Evolutionary conservation across 1,140 invertebrate genomes (phyloP).

Genomic region (Wiebesia pumilae): DNA sequence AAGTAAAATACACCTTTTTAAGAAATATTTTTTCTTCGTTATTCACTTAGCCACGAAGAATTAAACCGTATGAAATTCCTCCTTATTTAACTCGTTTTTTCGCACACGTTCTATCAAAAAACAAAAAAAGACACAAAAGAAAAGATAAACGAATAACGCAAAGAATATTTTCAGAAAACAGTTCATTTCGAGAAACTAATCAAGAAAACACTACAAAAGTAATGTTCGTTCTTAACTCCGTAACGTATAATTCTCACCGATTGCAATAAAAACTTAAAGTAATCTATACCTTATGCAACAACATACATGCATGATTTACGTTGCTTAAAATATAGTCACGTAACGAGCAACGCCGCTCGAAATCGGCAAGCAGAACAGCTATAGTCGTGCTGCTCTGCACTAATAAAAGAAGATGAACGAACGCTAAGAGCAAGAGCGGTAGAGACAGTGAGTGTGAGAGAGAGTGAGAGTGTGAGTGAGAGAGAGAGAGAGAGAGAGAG

Average conservation of each 20-base stretch:
- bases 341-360: conserved; percentile 5
- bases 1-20: too few species aligned
- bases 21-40: too few species aligned
- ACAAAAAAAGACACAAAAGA: background rate
- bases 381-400: background rate
- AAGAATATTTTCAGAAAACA: background rate
- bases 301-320: conserved; percentile 37
- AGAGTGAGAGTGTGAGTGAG: background rate
- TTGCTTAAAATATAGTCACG: conserved; percentile 29
- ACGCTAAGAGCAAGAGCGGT: background rate
- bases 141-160: background rate
- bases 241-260: conserved; percentile 43
- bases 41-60: too few species aligned
- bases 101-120: background rate
- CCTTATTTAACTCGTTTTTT: background rate
- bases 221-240: conserved; percentile 8
- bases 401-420: background rate
- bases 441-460: background rate
- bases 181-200: conserved; percentile 10
- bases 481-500: background rate
- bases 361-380: conserved; percentile 23
- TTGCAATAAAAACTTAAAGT: conserved; percentile 44
- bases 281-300: conserved; percentile 44
- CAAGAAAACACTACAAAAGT: conserved; percentile 13
- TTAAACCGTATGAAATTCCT: too few species aligned